A percentile compares a stretch with the other conserved stretches of the same genome.
phyloP scores from a whole-genome alignment of 2,797 vertebrate genomes.

The Spinus pinus region DNA sequence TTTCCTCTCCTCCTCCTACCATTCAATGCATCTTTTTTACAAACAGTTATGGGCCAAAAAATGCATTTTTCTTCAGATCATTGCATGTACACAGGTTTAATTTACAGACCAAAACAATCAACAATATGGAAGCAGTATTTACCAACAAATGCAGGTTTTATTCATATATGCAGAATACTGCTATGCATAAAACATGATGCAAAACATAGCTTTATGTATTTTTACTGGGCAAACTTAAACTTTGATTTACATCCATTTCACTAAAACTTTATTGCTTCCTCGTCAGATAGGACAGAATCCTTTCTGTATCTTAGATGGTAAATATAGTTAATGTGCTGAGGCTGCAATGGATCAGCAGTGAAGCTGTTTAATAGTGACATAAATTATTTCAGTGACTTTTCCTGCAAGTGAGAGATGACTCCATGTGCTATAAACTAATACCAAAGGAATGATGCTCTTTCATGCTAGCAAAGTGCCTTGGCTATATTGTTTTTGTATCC shows the following conservation, averaged over 20 bases:
- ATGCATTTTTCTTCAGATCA: background rate
- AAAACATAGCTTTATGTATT: conserved; percentile 53
- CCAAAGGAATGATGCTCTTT: conserved; percentile 70
- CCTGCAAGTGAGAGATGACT: conserved; percentile 79
- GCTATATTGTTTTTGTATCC: conserved; percentile 45
- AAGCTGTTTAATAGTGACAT: conserved; percentile 81
- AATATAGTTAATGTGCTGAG: conserved; percentile 89
- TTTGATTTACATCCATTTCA: conserved; percentile 73
- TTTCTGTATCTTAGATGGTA: conserved; percentile 83
- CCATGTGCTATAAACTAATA: conserved; percentile 75
- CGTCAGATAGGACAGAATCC: conserved; percentile 73
- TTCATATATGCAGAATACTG: conserved; percentile 66
- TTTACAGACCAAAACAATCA: conserved; percentile 40
- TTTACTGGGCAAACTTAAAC: conserved; percentile 65
- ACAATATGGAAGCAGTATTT: conserved; percentile 33
- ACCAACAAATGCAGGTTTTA: conserved; percentile 56
- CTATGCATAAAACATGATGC: conserved; percentile 52
- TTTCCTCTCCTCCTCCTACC: background rate
- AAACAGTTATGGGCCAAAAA: background rate
- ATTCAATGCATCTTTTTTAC: background rate
- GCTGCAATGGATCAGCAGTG: conserved; percentile 72
- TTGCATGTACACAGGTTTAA: background rate
- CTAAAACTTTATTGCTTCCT: conserved; percentile 73
- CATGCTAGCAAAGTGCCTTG: conserved; percentile 55
- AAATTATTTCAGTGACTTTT: conserved; percentile 85